These are phyloP conservation scores for Melanotaenia boesemani DNA, from an alignment of 2,797 vertebrate genomes.

Conservation along the genomic window DNA sequence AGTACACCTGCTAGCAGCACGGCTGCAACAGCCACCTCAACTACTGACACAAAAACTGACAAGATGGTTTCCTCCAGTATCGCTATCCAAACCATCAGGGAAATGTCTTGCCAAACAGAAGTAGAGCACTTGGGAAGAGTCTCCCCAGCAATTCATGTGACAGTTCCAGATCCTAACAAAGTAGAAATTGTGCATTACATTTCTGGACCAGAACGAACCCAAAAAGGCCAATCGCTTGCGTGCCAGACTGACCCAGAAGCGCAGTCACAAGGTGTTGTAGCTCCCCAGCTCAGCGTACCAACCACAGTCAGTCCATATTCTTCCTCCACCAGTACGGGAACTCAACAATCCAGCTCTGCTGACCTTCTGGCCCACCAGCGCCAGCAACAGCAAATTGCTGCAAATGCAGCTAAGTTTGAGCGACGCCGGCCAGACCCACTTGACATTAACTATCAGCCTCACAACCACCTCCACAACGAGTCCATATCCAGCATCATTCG, in stretches of 20 bases:
- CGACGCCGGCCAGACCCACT: constrained; percentile 95
- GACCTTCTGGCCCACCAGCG: constrained; percentile 85
- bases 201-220: constrained; percentile 95
- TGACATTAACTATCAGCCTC: constrained; percentile 95
- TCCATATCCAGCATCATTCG: constrained; percentile 94
- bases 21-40: constrained; percentile 50
- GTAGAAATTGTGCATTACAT: constrained; percentile 98
- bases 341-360: constrained; percentile 89
- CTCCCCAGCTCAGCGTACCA: constrained; percentile 92
- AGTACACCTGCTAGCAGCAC: constrained; percentile 79
- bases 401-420: constrained; percentile 89
- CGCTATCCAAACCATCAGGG: constrained; percentile 94
- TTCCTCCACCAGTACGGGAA: constrained; percentile 75
- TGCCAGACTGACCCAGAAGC: constrained; percentile 96
- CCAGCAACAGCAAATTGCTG: constrained; percentile 79
- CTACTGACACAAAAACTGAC: constrained; percentile 65
- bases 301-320: constrained; percentile 93
- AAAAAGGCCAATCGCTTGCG: constrained; percentile 94
- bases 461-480: constrained; percentile 91
- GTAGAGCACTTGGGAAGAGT: constrained; percentile 90
- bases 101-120: constrained; percentile 97
- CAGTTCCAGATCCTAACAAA: constrained; percentile 91
- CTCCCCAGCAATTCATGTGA: constrained; percentile 95
- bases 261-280: constrained; percentile 90
- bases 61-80: constrained; percentile 88